phyloP scores from a whole-genome alignment of 2,888 invertebrate genomes.

The Epinotia ramella region DNA sequence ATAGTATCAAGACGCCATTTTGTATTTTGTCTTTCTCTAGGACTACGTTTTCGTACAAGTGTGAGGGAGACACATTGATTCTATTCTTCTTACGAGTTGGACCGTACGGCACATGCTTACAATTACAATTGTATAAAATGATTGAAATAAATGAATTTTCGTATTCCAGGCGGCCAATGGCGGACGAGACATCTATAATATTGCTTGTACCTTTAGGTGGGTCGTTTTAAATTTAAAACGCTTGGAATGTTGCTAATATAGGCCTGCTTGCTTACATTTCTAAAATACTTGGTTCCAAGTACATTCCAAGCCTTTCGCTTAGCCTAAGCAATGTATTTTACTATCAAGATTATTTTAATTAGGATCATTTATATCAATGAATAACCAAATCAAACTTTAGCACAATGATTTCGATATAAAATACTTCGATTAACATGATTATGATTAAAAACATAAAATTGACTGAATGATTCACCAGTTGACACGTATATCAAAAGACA shows the following conservation, averaged over 20 bases:
- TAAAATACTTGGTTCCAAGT: constrained; percentile 23
- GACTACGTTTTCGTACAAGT: not conserved
- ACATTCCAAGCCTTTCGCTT: constrained; percentile 15
- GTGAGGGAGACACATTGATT: not conserved
- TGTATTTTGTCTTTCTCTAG: not conserved
- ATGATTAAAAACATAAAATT: constrained; percentile 10
- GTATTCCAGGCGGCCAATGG: constrained; percentile 1
- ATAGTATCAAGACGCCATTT: not conserved
- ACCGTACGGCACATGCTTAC: constrained; percentile 19
- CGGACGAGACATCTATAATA: constrained; percentile 26
- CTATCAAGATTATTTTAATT: constrained; percentile 7
- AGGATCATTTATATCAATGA: constrained; percentile 31
- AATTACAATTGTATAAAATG: constrained; percentile 28
- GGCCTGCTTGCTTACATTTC: constrained; percentile 13
- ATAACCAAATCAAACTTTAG: constrained; percentile 20
- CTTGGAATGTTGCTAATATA: constrained; percentile 35
- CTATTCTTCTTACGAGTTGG: not conserved
- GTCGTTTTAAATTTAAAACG: constrained; percentile 22
- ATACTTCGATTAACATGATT: constrained; percentile 3
- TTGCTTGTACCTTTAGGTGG: constrained; percentile 45
- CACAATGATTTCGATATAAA: constrained; percentile 16
- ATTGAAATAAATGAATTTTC: constrained; percentile 11
- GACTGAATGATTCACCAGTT: constrained; percentile 23
- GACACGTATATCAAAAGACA: constrained; percentile 35
- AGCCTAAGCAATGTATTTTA: constrained; percentile 27